Percentiles rank a stretch among this genome's conserved stretches.
Conservation (phyloP, 1,140 invertebrate genomes). For the Colletes gigas region DNA sequence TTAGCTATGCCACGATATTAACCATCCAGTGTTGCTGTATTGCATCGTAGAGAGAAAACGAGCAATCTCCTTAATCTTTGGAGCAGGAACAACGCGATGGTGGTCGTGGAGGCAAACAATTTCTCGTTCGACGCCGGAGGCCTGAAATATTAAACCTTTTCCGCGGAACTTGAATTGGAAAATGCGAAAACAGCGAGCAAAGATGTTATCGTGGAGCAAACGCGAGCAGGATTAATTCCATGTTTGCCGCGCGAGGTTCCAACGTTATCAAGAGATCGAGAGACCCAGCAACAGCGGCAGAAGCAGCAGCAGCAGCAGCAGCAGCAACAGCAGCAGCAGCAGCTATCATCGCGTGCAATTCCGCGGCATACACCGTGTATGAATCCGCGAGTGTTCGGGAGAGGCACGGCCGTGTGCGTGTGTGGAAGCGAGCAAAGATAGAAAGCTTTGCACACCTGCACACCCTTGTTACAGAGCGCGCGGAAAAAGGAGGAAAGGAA, state of each 20-base stretch:
- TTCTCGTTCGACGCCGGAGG: no score
- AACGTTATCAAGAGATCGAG: conserved; percentile 18
- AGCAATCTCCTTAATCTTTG: no score
- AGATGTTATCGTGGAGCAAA: background rate
- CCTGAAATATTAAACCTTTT: conserved; percentile 1
- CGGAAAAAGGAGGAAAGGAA: conserved; percentile 27
- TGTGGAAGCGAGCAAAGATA: conserved; percentile 40
- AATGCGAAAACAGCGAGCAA: background rate
- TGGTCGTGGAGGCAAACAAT: background rate
- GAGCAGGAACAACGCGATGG: no score
- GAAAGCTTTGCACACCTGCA: conserved; percentile 54
- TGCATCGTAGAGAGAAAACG: no score
- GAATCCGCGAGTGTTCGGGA: conserved; percentile 1
- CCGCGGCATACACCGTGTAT: conserved; percentile 30
- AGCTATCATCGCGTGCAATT: conserved; percentile 32
- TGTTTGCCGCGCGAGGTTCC: background rate
- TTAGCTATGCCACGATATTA: no score
- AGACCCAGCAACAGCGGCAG: background rate
- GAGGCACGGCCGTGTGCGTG: background rate
- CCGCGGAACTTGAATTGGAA: background rate
- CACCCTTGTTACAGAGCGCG: conserved; percentile 34
- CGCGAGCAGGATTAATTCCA: conserved; percentile 27
- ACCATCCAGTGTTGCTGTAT: no score
- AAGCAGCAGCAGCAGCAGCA: background rate
- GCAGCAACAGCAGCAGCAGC: background rate